phyloP scores from a whole-genome alignment of 2,888 invertebrate species.

The Opisthograptis luteolata region DNA sequence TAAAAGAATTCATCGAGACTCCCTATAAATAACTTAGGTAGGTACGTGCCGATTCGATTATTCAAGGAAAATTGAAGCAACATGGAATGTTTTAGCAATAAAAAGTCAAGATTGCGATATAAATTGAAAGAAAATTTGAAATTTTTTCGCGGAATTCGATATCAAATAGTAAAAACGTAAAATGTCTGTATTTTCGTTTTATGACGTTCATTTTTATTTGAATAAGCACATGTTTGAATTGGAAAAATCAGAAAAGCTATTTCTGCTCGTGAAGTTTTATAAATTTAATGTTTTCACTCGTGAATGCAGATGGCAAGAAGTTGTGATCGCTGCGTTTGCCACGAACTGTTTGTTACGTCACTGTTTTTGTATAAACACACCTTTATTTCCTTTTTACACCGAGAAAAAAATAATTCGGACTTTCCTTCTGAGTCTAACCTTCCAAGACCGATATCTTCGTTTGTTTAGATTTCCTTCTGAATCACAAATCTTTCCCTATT shows the following conservation, averaged over 20 bases:
- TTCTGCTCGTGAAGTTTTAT: conserved; percentile 35
- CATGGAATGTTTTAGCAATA: background rate
- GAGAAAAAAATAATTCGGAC: no score
- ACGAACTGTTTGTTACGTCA: conserved; percentile 6
- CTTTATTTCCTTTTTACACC: background rate
- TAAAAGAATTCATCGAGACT: conserved; percentile 4
- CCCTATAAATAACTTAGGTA: conserved; percentile 8
- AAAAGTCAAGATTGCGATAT: conserved; percentile 2
- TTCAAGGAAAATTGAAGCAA: background rate
- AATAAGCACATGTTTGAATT: conserved; percentile 25
- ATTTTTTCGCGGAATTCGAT: conserved; percentile 5
- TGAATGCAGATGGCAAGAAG: conserved; percentile 29
- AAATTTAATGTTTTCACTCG: conserved; percentile 29
- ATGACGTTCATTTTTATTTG: conserved; percentile 21
- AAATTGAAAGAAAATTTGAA: conserved; percentile 10
- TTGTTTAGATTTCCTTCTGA: no score
- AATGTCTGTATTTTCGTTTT: conserved; percentile 22
- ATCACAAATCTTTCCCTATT: no score
- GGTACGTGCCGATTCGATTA: conserved; percentile 1
- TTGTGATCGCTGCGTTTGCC: conserved; percentile 19
- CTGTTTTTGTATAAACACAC: background rate
- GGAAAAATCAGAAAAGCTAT: conserved; percentile 37
- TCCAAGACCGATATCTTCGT: no score
- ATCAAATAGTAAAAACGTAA: conserved; percentile 7
- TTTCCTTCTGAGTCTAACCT: no score